Percentiles rank a stretch among this genome's conserved stretches.
Conservation (phyloP, 2,113 vertebrate genomes). For the Pseudois nayaur region DNA sequence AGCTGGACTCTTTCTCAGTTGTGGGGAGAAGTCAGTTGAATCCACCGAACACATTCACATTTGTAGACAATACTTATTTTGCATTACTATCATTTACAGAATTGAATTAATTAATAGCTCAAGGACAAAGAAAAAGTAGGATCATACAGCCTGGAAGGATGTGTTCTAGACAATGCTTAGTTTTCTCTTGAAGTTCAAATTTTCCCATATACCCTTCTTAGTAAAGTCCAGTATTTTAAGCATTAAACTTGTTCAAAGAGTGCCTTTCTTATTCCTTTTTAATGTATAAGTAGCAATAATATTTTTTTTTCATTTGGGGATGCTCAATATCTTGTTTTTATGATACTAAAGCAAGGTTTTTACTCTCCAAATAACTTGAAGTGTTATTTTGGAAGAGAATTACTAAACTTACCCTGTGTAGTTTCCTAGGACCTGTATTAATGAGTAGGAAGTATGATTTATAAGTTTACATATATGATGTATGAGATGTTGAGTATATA, state of each 20-base stretch:
- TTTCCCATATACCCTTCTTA: background rate
- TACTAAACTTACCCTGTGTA: background rate
- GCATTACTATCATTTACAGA: background rate
- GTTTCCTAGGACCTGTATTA: background rate
- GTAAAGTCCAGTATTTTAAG: background rate
- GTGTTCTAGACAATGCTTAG: background rate
- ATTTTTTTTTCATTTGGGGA: conserved; percentile 4
- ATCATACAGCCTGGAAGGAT: background rate
- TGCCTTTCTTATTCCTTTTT: conserved; percentile 38
- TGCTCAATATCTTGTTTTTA: background rate
- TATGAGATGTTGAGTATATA: conserved; percentile 34
- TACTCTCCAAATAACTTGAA: conserved; percentile 46
- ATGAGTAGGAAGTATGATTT: background rate
- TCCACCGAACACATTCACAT: background rate
- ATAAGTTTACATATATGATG: background rate
- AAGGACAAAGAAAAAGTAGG: background rate
- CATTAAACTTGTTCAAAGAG: conserved; percentile 18
- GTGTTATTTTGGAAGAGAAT: conserved; percentile 49
- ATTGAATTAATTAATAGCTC: background rate
- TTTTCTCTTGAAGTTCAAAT: background rate
- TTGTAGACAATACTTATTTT: background rate
- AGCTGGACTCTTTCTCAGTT: background rate
- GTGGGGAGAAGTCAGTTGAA: background rate
- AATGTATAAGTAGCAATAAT: conserved; percentile 5
- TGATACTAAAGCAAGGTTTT: conserved; percentile 61